phyloP scores from a whole-genome alignment of 1,140 invertebrate genomes.

The Kradibia gibbosae region DNA sequence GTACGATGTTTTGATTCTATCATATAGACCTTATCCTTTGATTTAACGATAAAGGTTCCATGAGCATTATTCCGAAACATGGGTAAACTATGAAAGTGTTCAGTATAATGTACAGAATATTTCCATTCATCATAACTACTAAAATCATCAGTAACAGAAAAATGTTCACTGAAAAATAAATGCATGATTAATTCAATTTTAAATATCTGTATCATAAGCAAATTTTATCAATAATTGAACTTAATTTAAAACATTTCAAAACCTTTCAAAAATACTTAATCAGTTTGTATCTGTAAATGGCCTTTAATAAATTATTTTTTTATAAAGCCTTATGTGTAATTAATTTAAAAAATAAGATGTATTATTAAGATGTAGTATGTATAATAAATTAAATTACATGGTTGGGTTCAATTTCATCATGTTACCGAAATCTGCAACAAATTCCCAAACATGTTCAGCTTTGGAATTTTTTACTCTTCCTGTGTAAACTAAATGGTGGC shows the following conservation, averaged over 20 bases:
- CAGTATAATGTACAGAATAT: constrained; percentile 79
- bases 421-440: constrained; percentile 82
- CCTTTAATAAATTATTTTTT: too few species aligned
- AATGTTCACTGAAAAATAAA: constrained; percentile 72
- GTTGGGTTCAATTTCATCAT: constrained; percentile 81
- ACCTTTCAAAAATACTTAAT: background rate
- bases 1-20: constrained; percentile 78
- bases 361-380: too few species aligned
- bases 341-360: too few species aligned
- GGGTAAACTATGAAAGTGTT: constrained; percentile 78
- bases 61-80: constrained; percentile 74
- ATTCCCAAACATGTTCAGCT: constrained; percentile 80
- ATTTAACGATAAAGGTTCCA: constrained; percentile 76
- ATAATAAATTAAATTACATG: constrained; percentile 75
- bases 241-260: background rate
- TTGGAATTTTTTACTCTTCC: constrained; percentile 71
- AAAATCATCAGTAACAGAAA: constrained; percentile 76
- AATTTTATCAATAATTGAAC: background rate
- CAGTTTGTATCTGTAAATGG: too few species aligned
- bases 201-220: background rate
- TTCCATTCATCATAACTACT: constrained; percentile 81
- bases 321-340: too few species aligned
- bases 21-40: constrained; percentile 66
- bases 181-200: constrained; percentile 2
- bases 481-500: constrained; percentile 62